Percentiles rank a stretch among this genome's conserved stretches.
Evolutionary conservation across 2,888 invertebrate genomes (phyloP).

Genomic region (Priocnemis perturbator): DNA sequence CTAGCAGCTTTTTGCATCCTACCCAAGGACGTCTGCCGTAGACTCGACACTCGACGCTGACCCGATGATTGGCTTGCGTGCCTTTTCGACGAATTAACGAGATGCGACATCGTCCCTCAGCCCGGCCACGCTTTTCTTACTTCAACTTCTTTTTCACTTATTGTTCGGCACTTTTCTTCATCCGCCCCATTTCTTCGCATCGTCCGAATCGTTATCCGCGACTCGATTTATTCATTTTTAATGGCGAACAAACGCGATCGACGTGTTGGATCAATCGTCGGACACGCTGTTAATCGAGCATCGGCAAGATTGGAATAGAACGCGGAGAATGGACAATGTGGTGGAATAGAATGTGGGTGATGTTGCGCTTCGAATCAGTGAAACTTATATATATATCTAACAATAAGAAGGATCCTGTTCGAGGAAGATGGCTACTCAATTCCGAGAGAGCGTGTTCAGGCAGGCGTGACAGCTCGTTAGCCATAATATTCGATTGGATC

Average conservation of each 20-base stretch:
- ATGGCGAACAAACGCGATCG: too few relatives aligned
- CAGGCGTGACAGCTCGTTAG: slow-evolving; percentile 68
- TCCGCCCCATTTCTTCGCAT: too few relatives aligned
- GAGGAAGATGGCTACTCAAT: slow-evolving; percentile 14
- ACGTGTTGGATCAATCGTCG: not conserved
- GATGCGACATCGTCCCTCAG: not conserved
- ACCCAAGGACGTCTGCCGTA: slow-evolving; percentile 14
- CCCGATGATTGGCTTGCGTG: not conserved
- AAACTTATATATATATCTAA: too few relatives aligned
- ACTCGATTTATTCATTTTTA: too few relatives aligned
- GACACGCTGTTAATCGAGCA: slow-evolving; percentile 8
- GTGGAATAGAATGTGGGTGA: too few relatives aligned
- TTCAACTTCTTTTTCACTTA: not conserved
- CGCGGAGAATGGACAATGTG: too few relatives aligned
- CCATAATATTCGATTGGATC: slow-evolving; percentile 67
- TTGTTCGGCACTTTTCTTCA: too few relatives aligned
- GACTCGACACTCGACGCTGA: too few relatives aligned
- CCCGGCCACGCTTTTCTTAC: slow-evolving; percentile 17
- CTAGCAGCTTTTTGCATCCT: slow-evolving; percentile 46
- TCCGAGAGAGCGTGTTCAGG: slow-evolving; percentile 54
- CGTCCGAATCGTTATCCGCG: too few relatives aligned
- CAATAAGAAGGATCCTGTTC: too few relatives aligned
- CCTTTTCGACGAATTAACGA: slow-evolving; percentile 5
- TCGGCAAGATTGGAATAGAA: too few relatives aligned
- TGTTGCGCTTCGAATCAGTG: too few relatives aligned